Evolutionary conservation across 1,140 invertebrate species (phyloP).

Genomic region (Hydropsyche tenuis): DNA sequence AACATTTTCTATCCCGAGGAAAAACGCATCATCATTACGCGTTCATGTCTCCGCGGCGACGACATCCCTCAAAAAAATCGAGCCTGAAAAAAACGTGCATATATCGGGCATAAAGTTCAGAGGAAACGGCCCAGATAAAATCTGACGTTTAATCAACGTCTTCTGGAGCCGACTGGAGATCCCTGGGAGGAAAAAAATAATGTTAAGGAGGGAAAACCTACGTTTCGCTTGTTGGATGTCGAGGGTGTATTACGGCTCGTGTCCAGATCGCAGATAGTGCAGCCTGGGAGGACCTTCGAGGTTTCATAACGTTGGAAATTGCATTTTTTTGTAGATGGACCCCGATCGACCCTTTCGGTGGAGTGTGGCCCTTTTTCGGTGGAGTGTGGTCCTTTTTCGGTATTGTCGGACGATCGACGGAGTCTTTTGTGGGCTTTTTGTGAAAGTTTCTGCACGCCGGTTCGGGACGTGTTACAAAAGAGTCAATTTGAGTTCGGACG

Average conservation of each 20-base stretch:
- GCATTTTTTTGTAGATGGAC: not conserved
- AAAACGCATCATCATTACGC: slow-evolving; percentile 3
- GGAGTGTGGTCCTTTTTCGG: too few relatives aligned
- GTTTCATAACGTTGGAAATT: not conserved
- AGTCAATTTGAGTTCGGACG: too few relatives aligned
- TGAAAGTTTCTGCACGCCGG: too few relatives aligned
- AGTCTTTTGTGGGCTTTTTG: too few relatives aligned
- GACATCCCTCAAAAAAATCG: slow-evolving; percentile 9
- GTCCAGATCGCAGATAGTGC: slow-evolving; percentile 1
- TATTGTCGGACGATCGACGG: too few relatives aligned
- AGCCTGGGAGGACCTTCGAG: not conserved
- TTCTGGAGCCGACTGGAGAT: not conserved
- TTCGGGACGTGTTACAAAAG: too few relatives aligned
- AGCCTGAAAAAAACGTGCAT: not conserved
- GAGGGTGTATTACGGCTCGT: not conserved
- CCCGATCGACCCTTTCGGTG: too few relatives aligned
- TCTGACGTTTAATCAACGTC: slow-evolving; percentile 38
- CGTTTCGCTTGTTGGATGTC: not conserved
- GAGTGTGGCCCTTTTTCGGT: too few relatives aligned
- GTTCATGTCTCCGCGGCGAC: not conserved
- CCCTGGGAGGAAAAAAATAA: not conserved
- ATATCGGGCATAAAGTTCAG: not conserved
- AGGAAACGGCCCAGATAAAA: slow-evolving; percentile 34
- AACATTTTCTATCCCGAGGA: not conserved
- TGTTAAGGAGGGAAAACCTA: not conserved